Evolutionary conservation across 2,888 invertebrate species (phyloP), one percentile per base, ranked within the genome.

Genomic region (Latrodectus hesperus): DNA sequence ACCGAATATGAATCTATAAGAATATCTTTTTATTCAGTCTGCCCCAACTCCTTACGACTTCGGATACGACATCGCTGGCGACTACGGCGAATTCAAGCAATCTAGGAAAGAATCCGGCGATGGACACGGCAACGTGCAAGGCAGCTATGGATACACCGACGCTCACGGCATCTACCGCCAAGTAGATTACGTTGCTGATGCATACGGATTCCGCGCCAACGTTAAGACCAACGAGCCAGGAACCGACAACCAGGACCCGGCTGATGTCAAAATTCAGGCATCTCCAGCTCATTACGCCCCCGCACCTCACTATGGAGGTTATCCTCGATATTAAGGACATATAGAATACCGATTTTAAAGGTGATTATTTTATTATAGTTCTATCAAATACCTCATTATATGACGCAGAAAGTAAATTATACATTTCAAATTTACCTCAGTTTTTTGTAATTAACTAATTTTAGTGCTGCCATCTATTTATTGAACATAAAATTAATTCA

Each of bases 191-290:
- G 82, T 85, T 22, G 88, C 88, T 26, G 88, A 89, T 67, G 85
- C 79, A 16, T 67, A 89, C 71, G 88, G 88, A 67, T 89, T 85
- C 88, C 72, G 88, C 10, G 88, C 88, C 49, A 84, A 89, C 11
- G 85, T 89, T 12, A 89, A 85, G 82, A 89, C 88, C 81, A 89
- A 89, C 85, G 88, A 89, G 72, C 88, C 88, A 16, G 88, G 88
- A 82, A 89, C 88, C 51, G 88, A 85, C 67, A 85, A 85, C 74
- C 84, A 85, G 67, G 82, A 85, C 82, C 88, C 88, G n/a, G 88
- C 88, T 89, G 88, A 89, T 75, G 88, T 89, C 53, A n/a, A 82
- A 22, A 55, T 89, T 53, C 78, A 85, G 6, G 84, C 85, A 51
- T 17, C 16, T 38, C 88, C 83, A 10, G 88, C 51, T 16, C 88